phyloP scores from a whole-genome alignment of 2,888 invertebrate genomes.

The Agrilus biguttatus region DNA sequence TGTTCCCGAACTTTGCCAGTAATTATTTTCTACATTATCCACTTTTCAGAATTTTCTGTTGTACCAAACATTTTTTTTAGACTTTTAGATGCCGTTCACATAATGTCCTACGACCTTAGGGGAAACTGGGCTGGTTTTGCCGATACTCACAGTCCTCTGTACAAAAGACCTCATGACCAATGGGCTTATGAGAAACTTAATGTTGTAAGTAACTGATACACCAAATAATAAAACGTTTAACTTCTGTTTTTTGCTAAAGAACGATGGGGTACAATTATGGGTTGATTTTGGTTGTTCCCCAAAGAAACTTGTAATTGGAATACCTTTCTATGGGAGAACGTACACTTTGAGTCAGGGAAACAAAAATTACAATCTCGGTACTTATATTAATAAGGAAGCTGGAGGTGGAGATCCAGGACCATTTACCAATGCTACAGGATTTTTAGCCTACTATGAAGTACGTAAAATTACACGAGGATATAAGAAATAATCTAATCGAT shows the following conservation, averaged over 20 bases:
- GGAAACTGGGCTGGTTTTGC: slow-evolving; percentile 89
- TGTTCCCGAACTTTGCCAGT: slow-evolving; percentile 80
- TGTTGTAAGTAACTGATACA: slow-evolving; percentile 49
- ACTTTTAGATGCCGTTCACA: slow-evolving; percentile 65
- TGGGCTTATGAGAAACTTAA: slow-evolving; percentile 82
- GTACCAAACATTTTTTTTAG: slow-evolving; percentile 30
- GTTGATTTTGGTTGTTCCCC: slow-evolving; percentile 78
- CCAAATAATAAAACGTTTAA: not conserved
- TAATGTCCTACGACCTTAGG: slow-evolving; percentile 74
- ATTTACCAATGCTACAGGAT: slow-evolving; percentile 76
- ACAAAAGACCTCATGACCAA: slow-evolving; percentile 74
- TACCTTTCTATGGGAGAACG: slow-evolving; percentile 80
- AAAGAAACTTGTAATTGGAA: slow-evolving; percentile 74
- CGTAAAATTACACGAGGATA: not conserved
- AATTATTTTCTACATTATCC: slow-evolving; percentile 25
- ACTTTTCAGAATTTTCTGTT: too few relatives aligned
- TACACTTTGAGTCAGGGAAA: slow-evolving; percentile 71
- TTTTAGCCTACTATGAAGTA: slow-evolving; percentile 76
- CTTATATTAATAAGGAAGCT: slow-evolving; percentile 81
- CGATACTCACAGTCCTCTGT: slow-evolving; percentile 76
- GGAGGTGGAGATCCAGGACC: slow-evolving; percentile 76
- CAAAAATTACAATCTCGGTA: slow-evolving; percentile 69
- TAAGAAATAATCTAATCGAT: not conserved
- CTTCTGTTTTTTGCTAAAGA: slow-evolving; percentile 35
- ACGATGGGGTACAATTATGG: slow-evolving; percentile 78